phyloP scores from a whole-genome alignment of 2,113 vertebrate genomes.

The Centropristis striata region DNA sequence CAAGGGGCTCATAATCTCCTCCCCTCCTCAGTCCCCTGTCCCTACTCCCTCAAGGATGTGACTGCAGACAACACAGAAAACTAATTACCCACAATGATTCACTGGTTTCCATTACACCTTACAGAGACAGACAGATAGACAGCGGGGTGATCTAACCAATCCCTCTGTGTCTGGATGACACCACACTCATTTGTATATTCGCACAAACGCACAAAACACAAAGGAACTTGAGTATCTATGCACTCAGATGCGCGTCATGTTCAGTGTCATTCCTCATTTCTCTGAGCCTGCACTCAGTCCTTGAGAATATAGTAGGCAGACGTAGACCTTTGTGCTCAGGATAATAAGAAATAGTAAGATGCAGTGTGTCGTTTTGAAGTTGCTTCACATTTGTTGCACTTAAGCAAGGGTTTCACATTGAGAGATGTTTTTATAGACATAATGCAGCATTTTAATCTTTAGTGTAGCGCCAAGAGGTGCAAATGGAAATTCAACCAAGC shows the following conservation, averaged over 20 bases:
- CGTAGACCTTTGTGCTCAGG: not conserved
- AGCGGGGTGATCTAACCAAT: constrained; percentile 46
- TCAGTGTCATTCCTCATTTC: constrained; percentile 19
- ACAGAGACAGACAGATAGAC: constrained; percentile 38
- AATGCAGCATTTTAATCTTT: constrained; percentile 36
- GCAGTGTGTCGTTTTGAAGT: constrained; percentile 2
- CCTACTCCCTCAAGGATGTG: constrained; percentile 45
- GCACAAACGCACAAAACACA: constrained; percentile 33
- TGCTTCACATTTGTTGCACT: constrained; percentile 3
- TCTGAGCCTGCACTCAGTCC: not conserved
- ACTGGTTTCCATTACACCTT: constrained; percentile 63
- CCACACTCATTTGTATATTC: constrained; percentile 48
- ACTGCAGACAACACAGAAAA: constrained; percentile 41
- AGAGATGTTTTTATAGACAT: constrained; percentile 14
- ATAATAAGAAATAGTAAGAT: constrained; percentile 1
- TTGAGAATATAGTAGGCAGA: not conserved
- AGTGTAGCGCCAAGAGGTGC: constrained; percentile 12
- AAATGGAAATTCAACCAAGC: constrained; percentile 31
- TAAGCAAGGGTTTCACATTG: not conserved
- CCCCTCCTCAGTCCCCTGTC: constrained; percentile 4
- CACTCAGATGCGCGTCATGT: constrained; percentile 21
- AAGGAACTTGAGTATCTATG: constrained; percentile 1
- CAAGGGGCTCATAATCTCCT: constrained; percentile 29
- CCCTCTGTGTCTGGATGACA: constrained; percentile 51
- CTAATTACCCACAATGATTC: constrained; percentile 65